Evolutionary conservation across 2,888 invertebrate species (phyloP).

Genomic region (Drosophila picticornis): DNA sequence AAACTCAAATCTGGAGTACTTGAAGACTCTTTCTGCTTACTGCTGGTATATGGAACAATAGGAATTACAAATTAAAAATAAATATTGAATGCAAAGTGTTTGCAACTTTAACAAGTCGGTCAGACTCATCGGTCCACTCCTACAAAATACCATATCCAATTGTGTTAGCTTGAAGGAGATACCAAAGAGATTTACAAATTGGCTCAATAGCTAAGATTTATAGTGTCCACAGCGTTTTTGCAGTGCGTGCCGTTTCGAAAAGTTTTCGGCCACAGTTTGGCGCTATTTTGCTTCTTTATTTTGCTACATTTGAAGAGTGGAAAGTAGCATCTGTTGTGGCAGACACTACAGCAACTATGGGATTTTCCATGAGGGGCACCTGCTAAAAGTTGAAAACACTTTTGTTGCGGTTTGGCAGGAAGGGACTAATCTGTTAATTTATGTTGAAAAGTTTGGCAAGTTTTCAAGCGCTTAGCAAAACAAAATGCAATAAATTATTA

Average conservation of each 20-base stretch:
- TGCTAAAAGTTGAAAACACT: constrained; percentile 49
- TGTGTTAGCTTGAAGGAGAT: constrained; percentile 10
- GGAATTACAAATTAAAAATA: constrained; percentile 44
- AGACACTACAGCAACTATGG: constrained; percentile 29
- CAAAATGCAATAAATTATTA: constrained; percentile 78
- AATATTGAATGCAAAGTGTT: constrained; percentile 54
- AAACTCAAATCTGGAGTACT: not conserved
- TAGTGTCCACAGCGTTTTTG: constrained; percentile 44
- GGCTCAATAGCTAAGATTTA: constrained; percentile 65
- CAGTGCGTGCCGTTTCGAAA: constrained; percentile 51
- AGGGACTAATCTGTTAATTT: constrained; percentile 76
- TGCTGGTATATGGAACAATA: not conserved
- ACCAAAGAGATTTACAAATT: constrained; percentile 63
- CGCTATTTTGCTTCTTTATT: constrained; percentile 27
- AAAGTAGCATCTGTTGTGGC: constrained; percentile 53
- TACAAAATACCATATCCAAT: constrained; percentile 27
- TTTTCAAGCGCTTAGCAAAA: constrained; percentile 73
- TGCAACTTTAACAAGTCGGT: constrained; percentile 41
- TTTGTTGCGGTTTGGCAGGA: constrained; percentile 31
- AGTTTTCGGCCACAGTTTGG: constrained; percentile 42
- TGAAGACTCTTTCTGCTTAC: constrained; percentile 9
- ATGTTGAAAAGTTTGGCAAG: constrained; percentile 74
- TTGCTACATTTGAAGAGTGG: constrained; percentile 23
- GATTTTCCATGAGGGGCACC: constrained; percentile 37
- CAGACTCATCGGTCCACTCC: constrained; percentile 3